A percentile compares a stretch with the other conserved stretches of the same genome.
Conservation (phyloP, 2,113 vertebrate genomes). For the Gila orcuttii region DNA sequence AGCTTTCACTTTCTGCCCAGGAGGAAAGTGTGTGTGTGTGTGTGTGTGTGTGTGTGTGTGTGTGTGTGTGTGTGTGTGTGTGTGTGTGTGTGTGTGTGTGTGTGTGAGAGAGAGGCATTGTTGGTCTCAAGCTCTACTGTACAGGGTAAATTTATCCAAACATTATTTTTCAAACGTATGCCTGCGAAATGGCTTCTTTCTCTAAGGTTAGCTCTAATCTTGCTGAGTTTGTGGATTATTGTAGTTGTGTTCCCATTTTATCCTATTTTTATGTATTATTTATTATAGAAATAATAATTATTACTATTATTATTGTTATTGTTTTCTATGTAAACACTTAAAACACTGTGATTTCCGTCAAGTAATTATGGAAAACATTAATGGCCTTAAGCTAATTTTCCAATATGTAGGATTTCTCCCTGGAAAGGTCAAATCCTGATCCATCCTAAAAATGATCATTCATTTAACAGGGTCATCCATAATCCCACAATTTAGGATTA, state of each 20-base stretch:
- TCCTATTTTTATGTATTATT: background rate
- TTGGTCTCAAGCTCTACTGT: background rate
- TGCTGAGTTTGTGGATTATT: background rate
- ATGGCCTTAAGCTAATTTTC: slow-evolving; percentile 1
- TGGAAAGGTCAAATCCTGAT: slow-evolving; percentile 2
- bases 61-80: background rate
- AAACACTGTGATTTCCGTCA: background rate
- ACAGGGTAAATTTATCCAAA: background rate
- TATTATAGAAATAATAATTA: too few species aligned
- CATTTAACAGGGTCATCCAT: slow-evolving; percentile 46
- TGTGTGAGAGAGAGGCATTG: background rate
- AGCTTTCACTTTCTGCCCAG: slow-evolving; percentile 4
- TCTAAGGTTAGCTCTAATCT: background rate
- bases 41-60: background rate
- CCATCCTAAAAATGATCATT: slow-evolving; percentile 8
- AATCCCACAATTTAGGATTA: slow-evolving; percentile 60
- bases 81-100: background rate
- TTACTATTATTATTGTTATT: too few species aligned
- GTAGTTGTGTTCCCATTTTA: background rate
- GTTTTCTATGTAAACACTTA: background rate
- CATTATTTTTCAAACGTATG: background rate
- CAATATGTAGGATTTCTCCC: background rate
- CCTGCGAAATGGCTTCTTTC: background rate
- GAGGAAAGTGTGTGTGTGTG: background rate
- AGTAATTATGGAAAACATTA: background rate